Base-by-base conservation (phyloP, 2,113 vertebrate species). In the Hemiscyllium ocellatum region DNA sequence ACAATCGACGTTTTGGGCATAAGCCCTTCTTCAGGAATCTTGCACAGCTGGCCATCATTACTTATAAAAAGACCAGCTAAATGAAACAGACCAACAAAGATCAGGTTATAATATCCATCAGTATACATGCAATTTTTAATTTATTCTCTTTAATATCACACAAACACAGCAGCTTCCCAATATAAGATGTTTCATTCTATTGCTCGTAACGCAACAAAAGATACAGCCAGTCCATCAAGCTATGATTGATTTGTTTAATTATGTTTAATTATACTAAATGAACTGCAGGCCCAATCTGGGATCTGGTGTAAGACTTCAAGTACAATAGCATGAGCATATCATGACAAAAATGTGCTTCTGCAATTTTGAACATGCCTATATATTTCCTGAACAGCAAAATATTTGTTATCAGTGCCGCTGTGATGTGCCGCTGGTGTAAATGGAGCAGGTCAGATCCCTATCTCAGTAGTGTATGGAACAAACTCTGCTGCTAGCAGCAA, bases 401-500 rank as follows among this genome's bases (percentile, higher is more conserved):
- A 78, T 95, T 95, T 69, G 78, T 65, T 52, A 66, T 83, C 76
- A 20, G 78, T 50, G 65, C 20, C 72, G 20, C 68, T 29, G 37
- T 94, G 93, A 24, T 94, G 12, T 70, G 93, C 22, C 42, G 19
- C 68, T 95, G 15, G 72, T 42, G 93, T 69, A 69, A 72, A 95
- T 95, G 24, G 93, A 72, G 68, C 68, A 95, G 93, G 26, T 95
- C 69, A 50, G 69, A 95, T 95, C 42, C 29, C 72, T 95, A 72
- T 95, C 66, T 72, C 20, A 69, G 68, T 70, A 22, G 66, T 72
- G 26, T 22, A 52, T 72, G 29, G 42, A 72, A 33, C 93, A 95
- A 95, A 72, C 42, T 90, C 50, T 47, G 29, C 42, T 95, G 42
- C 37, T 33, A 50, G 42, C 47, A 69, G 56, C 65, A 95, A 24